phyloP scores from a whole-genome alignment of 2,113 vertebrate genomes.

The Forbesichthys agassizii region DNA sequence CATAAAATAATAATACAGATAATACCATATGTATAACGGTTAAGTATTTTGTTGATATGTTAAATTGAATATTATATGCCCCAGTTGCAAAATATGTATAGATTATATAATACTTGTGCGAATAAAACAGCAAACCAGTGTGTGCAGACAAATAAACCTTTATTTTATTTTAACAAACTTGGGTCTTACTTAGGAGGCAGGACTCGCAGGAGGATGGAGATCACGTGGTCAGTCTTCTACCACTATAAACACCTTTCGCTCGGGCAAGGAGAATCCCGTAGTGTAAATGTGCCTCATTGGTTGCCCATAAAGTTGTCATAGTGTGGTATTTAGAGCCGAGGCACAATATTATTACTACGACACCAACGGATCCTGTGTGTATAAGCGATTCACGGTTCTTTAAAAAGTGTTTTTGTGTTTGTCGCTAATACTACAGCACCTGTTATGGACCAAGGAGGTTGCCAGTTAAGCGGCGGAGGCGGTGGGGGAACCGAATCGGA shows the following conservation, averaged over 20 bases:
- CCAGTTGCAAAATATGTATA: no score
- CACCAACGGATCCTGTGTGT: background rate
- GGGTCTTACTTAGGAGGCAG: background rate
- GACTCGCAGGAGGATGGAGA: background rate
- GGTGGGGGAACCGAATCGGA: conserved; percentile 36
- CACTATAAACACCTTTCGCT: conserved; percentile 56
- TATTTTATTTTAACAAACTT: no score
- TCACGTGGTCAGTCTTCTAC: conserved; percentile 56
- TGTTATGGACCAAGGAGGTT: conserved; percentile 79
- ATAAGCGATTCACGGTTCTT: background rate
- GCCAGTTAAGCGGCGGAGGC: conserved; percentile 72
- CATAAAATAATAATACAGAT: no score
- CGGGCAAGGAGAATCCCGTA: conserved; percentile 2
- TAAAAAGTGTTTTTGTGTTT: background rate
- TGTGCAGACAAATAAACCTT: no score
- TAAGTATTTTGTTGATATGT: no score
- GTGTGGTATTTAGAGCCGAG: conserved; percentile 16
- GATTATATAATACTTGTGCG: no score
- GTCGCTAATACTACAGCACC: background rate
- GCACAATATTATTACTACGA: background rate
- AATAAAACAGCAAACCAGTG: no score
- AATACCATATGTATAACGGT: no score
- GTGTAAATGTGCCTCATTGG: conserved; percentile 16
- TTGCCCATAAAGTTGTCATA: conserved; percentile 24
- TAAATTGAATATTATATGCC: no score